Evolutionary conservation across 2,113 vertebrate species (phyloP), one percentile per base, ranked within the genome.

Genomic region (Myocastor coypus): DNA sequence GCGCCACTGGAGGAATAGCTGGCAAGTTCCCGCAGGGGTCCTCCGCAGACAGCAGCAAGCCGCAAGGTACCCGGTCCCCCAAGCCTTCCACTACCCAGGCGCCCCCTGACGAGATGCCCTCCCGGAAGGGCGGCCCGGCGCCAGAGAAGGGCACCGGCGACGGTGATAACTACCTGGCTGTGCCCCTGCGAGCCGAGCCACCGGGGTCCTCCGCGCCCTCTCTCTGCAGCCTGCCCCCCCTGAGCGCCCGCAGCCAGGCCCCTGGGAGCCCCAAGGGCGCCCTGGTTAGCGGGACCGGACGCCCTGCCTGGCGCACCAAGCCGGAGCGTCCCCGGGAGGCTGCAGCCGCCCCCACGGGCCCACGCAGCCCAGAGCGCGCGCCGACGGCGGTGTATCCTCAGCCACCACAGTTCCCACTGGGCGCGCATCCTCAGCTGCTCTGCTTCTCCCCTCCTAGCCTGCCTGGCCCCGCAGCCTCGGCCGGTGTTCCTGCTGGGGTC

Each of bases 91-190:
- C 94, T 26, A 92, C 98, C 22, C 91, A 97, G 68, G 87, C 96
- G 13, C 81, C 95, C 0, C 93, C 96, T 0, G 85, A 96, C 5
- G 96, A 97, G 11, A 77, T 59, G 37, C 97, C 97, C 87, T 13
- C 90, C n/a, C 98, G 96, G 95, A 69, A 83, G 68, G 0, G 93
- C 32, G 83, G 30, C 66, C 40, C 20, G 97, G 93, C 81, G 84
- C 73, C 42, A 0, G 87, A 97, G 97, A 97, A 95, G 82, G 96
- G 92, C 40, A 90, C 81, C 28, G 32, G 97, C 2, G 99, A 99
- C 91, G 98, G 97, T 6, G 99, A 99, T 80, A 99, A 99, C 97
- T 99, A 99, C 96, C 94, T 99, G 61, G 98, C 99, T 81, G 97
- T 99, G 82, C 99, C 99, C 0, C 98, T 99, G 10, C 99, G 61